Percentiles rank a stretch among this genome's conserved stretches.
Evolutionary conservation across 1,140 invertebrate species (phyloP).

Genomic region (Geopemphigus sp.): DNA sequence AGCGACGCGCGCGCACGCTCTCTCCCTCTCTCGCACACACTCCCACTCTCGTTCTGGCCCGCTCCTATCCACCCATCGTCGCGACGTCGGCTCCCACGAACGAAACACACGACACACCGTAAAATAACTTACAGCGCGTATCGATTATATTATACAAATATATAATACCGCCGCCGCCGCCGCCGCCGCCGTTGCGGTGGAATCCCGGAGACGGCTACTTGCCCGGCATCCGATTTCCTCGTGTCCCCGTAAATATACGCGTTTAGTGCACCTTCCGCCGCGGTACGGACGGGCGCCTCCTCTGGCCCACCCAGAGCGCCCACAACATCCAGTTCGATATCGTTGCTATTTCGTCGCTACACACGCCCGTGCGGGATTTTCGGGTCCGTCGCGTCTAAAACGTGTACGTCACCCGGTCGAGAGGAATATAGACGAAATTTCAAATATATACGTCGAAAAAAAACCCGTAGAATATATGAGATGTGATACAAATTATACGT

Average conservation of each 20-base stretch:
- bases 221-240: conserved; percentile 19
- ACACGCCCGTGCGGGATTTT: too few relatives aligned
- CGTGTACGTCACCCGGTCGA: too few relatives aligned
- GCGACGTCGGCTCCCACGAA: neutral
- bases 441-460: too few relatives aligned
- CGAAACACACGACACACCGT: neutral
- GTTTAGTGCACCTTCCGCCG: neutral
- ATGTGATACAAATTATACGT: too few relatives aligned
- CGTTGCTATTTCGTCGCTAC: too few relatives aligned
- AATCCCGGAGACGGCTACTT: conserved; percentile 8
- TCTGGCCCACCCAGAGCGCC: too few relatives aligned
- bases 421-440: too few relatives aligned
- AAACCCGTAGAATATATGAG: too few relatives aligned
- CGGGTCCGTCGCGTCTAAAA: too few relatives aligned
- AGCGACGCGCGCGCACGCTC: neutral
- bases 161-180: conserved; percentile 11
- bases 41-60: too few relatives aligned
- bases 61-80: neutral
- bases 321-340: too few relatives aligned
- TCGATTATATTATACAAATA: conserved; percentile 7
- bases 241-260: conserved; percentile 2
- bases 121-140: conserved; percentile 15
- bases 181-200: neutral
- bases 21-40: neutral
- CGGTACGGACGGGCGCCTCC: too few relatives aligned